Evolutionary conservation across 2,888 invertebrate species (phyloP), one percentile per base, ranked within the genome.

Genomic region (Eristalinus aeneus): DNA sequence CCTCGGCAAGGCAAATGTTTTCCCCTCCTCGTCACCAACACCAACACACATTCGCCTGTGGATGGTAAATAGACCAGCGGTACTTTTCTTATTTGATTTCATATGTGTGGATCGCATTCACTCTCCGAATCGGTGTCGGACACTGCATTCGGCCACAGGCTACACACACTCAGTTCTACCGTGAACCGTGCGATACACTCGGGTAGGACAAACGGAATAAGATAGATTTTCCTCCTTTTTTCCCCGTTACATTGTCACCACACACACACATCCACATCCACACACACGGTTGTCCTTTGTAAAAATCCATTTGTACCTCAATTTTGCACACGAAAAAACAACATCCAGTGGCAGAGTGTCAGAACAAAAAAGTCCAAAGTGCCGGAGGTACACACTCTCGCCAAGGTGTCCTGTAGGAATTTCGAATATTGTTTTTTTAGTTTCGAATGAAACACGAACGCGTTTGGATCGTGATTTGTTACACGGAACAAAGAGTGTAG

Each of bases 361-460:
- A 22, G 36, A 27, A 58, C 64, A 31, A 72, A 67, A 75, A 61
- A 71, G 27, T 27, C 16, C 23, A 34, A 39, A 22, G 23, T 23
- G 23, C 56, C 56, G 23, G 23, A 56, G 23, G 56, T 22, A 71
- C 46, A 34, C n/a, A 12, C 34, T 20, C 20, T 31, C 22, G 20
- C 12, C 34, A 12, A 88, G 89, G 88, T 89, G 72, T 88, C 88
- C 88, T 89, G 88, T 74, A 88, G 88, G 88, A 87, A 88, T 88
- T 88, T 88, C 58, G 71, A 81, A 88, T 77, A 58, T 88, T 75
- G 68, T 82, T 88, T 88, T 89, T 89, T 92, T 90, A 92, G 92
- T 92, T 92, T 92, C 91, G 89, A 88, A 89, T 89, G 92, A 91
- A 91, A 92, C 92, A 91, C 90, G 91, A 91, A 90, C 91, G 91